These are phyloP conservation scores for Megaustenia siamemsis DNA, from an alignment of 2,888 invertebrate species.

Conservation along the genomic window DNA sequence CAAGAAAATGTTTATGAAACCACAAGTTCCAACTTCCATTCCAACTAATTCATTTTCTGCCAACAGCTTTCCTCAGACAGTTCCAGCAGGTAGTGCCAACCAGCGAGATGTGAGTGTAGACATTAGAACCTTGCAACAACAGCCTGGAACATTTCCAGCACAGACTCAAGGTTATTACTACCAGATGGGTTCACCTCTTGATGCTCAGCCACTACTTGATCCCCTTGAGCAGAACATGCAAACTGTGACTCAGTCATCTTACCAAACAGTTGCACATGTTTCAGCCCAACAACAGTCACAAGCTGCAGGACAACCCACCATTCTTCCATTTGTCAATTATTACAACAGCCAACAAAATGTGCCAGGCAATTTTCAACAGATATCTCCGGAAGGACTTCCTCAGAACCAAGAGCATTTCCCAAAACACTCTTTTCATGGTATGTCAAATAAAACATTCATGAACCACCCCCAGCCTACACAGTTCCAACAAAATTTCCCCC, in stretches of 20 bases:
- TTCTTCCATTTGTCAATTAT: slow-evolving; percentile 19
- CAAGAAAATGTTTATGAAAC: slow-evolving; percentile 33
- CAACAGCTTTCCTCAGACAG: not conserved
- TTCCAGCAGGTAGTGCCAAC: not conserved
- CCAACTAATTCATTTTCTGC: slow-evolving; percentile 11
- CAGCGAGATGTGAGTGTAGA: slow-evolving; percentile 3
- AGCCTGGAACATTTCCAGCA: not conserved
- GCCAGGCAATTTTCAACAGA: not conserved
- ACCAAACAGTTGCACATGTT: slow-evolving; percentile 5
- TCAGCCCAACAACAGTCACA: slow-evolving; percentile 39
- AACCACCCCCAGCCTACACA: not conserved
- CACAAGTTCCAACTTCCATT: slow-evolving; percentile 18
- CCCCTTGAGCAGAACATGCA: slow-evolving; percentile 8
- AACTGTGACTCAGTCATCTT: not conserved
- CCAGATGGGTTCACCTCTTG: not conserved
- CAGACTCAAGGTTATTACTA: slow-evolving; percentile 7
- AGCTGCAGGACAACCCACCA: slow-evolving; percentile 7
- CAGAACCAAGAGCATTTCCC: slow-evolving; percentile 1
- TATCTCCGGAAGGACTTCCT: not conserved
- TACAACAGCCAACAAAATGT: not conserved
- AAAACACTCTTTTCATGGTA: not conserved
- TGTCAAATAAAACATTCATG: not conserved
- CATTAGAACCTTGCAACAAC: not conserved
- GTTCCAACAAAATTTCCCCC: not conserved
- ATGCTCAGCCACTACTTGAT: not conserved